Base-by-base conservation (phyloP, 2,113 vertebrate species). In the Ondatra zibethicus region DNA sequence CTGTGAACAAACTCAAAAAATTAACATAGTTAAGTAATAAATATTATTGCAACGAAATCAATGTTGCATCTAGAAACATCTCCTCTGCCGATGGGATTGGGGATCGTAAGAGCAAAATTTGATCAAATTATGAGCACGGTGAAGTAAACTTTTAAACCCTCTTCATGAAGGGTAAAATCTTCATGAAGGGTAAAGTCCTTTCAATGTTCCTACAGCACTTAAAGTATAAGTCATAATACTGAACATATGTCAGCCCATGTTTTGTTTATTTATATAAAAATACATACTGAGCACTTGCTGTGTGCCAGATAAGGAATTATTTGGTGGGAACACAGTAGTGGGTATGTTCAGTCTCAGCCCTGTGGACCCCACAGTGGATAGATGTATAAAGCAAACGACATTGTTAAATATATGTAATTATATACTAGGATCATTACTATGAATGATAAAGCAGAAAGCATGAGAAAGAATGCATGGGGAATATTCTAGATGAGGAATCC, bases 251-350 rank as follows among this genome's bases (percentile, higher is more conserved):
- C 29, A 73, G 55, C 81, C 36, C 65, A 61, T 65, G 86, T 80
- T 80, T 93, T 12, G 14, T 27, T 84, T 25, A 89, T 84, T 96
- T 88, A 70, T 86, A 81, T 90, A 45, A 80, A 92, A 95, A 88
- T 94, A 21, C 27, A 47, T 39, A 39, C 19, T 39, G 5, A 80
- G 13, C 12, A 45, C 23, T 50, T 86, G 33, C 23, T 78, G 0
- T 73, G 8, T 93, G 63, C 72, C 65, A 81, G 88, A 45, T 17
- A 81, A 39, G 68, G 23, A 86, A 36, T 72, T 80, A 63, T 58
- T 29, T 7, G 13, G 14, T 95, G 11, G 55, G 21, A 6, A 58
- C 39, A 39, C 8, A 66, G 39, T 65, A 65, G n/a, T 82, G 61
- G 81, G 50, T 93, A 86, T 45, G 25, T 31, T 29, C 52, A 36